Conservation (phyloP, 2,113 vertebrate genomes). For the Colaptes auratus region DNA sequence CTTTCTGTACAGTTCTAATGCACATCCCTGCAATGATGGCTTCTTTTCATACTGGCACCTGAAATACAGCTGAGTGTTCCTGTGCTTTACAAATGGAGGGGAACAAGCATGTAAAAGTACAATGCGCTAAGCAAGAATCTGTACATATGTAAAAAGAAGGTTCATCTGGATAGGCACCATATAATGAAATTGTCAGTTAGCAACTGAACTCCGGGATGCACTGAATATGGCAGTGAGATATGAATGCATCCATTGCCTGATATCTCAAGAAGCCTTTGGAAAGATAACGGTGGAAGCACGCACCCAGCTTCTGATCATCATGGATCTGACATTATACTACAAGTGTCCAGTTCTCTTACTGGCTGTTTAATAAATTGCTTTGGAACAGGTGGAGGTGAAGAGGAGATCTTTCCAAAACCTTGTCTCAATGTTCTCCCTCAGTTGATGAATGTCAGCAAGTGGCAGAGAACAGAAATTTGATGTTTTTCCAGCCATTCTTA, state of each 20-base stretch:
- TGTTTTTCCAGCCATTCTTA: conserved; percentile 56
- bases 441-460: conserved; percentile 66
- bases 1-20: conserved; percentile 34
- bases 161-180: neutral
- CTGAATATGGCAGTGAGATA: neutral
- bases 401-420: conserved; percentile 43
- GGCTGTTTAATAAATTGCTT: conserved; percentile 40
- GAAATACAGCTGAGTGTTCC: neutral
- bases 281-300: neutral
- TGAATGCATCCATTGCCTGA: neutral
- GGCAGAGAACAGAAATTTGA: conserved; percentile 43
- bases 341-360: conserved; percentile 29
- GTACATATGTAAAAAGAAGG: neutral
- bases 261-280: conserved; percentile 4
- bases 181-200: neutral
- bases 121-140: neutral
- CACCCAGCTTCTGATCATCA: neutral
- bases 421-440: conserved; percentile 20
- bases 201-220: neutral
- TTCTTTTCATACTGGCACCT: neutral
- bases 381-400: neutral
- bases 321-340: neutral
- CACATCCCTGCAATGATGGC: conserved; percentile 7
- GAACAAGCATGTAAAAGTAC: neutral
- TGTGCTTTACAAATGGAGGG: neutral